Evolutionary conservation across 2,797 vertebrate genomes (phyloP).

Genomic region (Amblyopsis hoosieri): DNA sequence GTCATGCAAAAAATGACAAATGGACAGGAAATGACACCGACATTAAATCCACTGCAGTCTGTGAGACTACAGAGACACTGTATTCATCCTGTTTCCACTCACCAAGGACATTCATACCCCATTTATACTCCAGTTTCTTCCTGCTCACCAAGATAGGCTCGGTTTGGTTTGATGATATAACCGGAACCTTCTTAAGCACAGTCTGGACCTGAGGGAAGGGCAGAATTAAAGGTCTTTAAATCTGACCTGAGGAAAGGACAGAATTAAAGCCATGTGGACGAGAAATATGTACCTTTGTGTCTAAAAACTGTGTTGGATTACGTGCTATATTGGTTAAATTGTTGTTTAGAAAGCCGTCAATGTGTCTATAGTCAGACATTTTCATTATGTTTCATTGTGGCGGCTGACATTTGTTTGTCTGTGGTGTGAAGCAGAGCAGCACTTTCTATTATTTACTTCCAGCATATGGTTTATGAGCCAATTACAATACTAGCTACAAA

Average conservation of each 20-base stretch:
- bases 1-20: background rate
- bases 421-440: no score
- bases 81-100: conserved; percentile 35
- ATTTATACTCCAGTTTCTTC: conserved; percentile 84
- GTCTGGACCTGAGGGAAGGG: conserved; percentile 78
- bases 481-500: no score
- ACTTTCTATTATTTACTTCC: no score
- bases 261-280: background rate
- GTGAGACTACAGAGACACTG: background rate
- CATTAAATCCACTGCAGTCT: background rate
- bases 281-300: no score
- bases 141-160: conserved; percentile 66
- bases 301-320: no score
- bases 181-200: conserved; percentile 73
- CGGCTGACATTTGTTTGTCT: no score
- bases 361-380: no score
- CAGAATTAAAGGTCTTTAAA: background rate
- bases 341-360: no score
- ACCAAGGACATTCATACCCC: conserved; percentile 89
- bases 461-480: no score
- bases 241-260: background rate
- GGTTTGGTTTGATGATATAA: conserved; percentile 61
- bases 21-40: background rate
- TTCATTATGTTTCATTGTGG: no score
- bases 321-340: no score